These are phyloP conservation scores for Neoscelio sp. DNA, from an alignment of 2,888 invertebrate species.

Conservation along the genomic window DNA sequence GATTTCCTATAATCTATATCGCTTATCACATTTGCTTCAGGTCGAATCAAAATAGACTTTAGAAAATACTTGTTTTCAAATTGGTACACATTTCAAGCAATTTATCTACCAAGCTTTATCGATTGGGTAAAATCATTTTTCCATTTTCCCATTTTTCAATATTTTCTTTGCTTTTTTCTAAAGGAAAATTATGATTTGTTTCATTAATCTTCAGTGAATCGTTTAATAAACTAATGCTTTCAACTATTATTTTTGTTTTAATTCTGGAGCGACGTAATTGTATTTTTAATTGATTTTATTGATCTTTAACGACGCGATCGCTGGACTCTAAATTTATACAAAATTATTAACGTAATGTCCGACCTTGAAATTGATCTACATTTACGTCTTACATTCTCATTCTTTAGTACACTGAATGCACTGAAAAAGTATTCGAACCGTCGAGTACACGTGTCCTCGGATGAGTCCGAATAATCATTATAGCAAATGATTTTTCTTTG, in stretches of 20 bases:
- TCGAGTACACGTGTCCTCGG: slow-evolving; percentile 11
- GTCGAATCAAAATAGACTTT: slow-evolving; percentile 24
- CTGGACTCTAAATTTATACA: background rate
- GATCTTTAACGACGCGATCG: background rate
- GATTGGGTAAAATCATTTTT: too few species aligned
- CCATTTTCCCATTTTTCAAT: too few species aligned
- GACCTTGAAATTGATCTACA: slow-evolving; percentile 15
- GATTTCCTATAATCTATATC: slow-evolving; percentile 43
- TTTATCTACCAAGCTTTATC: too few species aligned
- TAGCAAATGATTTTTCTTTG: background rate
- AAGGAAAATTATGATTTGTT: too few species aligned
- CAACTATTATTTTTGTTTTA: too few species aligned
- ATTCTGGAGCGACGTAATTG: too few species aligned
- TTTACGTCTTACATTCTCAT: background rate
- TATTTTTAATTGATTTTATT: too few species aligned
- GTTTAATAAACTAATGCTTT: too few species aligned
- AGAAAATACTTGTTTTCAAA: background rate
- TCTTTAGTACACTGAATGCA: slow-evolving; percentile 12
- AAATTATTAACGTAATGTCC: slow-evolving; percentile 3
- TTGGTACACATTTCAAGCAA: too few species aligned
- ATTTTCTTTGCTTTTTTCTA: too few species aligned
- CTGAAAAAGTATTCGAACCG: background rate
- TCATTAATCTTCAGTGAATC: too few species aligned
- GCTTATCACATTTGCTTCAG: slow-evolving; percentile 7
- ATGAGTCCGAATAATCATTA: background rate